Conservation (phyloP, 2,113 vertebrate species). For the Ochotona curzoniae region DNA sequence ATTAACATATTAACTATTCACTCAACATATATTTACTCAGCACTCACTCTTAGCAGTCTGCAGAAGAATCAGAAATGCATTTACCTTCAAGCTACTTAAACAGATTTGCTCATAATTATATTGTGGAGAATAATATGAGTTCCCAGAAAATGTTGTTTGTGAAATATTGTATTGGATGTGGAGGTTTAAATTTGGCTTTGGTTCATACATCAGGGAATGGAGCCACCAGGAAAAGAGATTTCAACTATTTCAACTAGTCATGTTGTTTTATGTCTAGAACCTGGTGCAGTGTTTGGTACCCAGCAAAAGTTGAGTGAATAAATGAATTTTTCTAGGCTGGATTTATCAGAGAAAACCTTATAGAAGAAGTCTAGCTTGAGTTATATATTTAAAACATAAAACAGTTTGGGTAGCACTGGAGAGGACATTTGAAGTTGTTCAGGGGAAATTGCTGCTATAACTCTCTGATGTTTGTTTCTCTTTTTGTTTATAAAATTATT, state of each 20-base stretch:
- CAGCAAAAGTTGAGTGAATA: not conserved
- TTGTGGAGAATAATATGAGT: slow-evolving; percentile 25
- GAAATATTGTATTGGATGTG: slow-evolving; percentile 1
- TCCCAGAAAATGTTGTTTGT: slow-evolving; percentile 3
- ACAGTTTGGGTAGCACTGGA: not conserved
- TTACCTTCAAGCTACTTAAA: slow-evolving; percentile 12
- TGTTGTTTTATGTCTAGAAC: not conserved
- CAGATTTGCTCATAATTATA: slow-evolving; percentile 53
- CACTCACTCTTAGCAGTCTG: not conserved
- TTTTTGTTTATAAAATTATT: slow-evolving; percentile 67
- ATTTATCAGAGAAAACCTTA: slow-evolving; percentile 9
- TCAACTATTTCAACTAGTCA: slow-evolving; percentile 14
- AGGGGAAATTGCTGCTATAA: not conserved
- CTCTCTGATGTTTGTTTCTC: slow-evolving; percentile 54
- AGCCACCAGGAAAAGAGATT: not conserved
- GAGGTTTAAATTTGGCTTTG: not conserved
- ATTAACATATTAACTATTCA: not conserved
- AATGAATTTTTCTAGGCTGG: slow-evolving; percentile 20
- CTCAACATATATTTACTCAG: slow-evolving; percentile 36
- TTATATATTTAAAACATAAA: slow-evolving; percentile 36
- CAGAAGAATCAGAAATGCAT: slow-evolving; percentile 38
- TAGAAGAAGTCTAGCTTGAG: slow-evolving; percentile 20
- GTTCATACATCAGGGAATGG: not conserved
- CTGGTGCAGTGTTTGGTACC: not conserved
- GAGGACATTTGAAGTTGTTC: not conserved